phyloP scores from a whole-genome alignment of 2,797 vertebrate genomes.

The Coracias cyanogaster region DNA sequence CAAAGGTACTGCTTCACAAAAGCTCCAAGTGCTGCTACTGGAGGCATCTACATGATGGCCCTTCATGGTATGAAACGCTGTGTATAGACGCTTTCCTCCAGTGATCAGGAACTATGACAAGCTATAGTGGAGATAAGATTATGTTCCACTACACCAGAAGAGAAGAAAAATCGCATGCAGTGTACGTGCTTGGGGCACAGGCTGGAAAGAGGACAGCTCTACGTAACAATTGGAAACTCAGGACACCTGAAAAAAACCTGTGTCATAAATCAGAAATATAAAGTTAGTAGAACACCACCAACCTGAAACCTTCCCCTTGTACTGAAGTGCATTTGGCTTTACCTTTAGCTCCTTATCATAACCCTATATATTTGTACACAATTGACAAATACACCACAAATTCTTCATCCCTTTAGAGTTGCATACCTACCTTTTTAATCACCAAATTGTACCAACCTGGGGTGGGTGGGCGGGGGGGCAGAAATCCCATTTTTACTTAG shows the following conservation, averaged over 20 bases:
- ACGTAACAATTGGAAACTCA: not conserved
- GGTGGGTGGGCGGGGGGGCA: too few relatives aligned
- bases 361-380: not conserved
- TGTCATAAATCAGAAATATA: not conserved
- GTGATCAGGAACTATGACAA: not conserved
- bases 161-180: not conserved
- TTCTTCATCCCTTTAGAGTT: not conserved
- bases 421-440: not conserved
- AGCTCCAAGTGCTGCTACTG: not conserved
- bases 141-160: not conserved
- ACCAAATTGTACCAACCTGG: not conserved
- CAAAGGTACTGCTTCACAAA: not conserved
- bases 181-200: not conserved
- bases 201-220: not conserved
- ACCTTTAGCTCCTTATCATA: not conserved
- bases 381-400: not conserved
- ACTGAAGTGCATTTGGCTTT: not conserved
- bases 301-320: not conserved
- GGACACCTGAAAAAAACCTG: not conserved
- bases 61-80: not conserved
- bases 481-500: not conserved
- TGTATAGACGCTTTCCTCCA: not conserved
- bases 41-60: rapidly evolving
- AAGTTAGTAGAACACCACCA: not conserved
- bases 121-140: not conserved